Conservation (phyloP, 2,888 invertebrate species). For the Enchytraeus crypticus region DNA sequence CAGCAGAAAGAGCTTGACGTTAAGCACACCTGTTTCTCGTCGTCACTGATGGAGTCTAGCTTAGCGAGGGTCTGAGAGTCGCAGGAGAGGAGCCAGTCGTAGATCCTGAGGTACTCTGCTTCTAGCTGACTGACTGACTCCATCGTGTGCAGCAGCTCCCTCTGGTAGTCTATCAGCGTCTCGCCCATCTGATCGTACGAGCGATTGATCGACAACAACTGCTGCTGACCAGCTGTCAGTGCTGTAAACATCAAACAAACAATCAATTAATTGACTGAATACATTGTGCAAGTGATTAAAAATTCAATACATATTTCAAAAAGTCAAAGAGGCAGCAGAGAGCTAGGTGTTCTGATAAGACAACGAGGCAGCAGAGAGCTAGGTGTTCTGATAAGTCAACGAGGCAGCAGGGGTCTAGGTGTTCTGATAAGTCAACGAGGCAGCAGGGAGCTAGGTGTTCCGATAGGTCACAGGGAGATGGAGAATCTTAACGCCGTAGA, state of each 20-base stretch:
- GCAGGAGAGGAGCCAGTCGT: conserved; percentile 3
- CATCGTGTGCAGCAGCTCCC: conserved; percentile 70
- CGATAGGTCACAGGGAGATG: too few relatives aligned
- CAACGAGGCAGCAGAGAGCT: too few relatives aligned
- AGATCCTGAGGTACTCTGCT: background rate
- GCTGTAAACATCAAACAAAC: background rate
- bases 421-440: too few relatives aligned
- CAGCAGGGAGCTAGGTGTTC: too few relatives aligned
- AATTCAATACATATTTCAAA: too few relatives aligned
- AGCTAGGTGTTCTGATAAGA: too few relatives aligned
- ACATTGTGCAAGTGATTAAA: background rate
- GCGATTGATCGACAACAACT: conserved; percentile 86
- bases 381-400: too few relatives aligned
- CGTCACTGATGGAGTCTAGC: background rate
- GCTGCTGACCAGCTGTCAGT: conserved; percentile 46
- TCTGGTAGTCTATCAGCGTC: conserved; percentile 74
- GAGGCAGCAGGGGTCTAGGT: too few relatives aligned
- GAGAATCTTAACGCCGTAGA: too few relatives aligned
- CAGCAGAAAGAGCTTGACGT: too few relatives aligned
- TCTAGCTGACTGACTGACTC: conserved; percentile 64
- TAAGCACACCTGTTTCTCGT: background rate
- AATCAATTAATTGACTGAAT: background rate
- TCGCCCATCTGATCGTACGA: conserved; percentile 81
- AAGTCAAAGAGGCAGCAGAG: too few relatives aligned
- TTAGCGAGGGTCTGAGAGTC: background rate